phyloP scores from a whole-genome alignment of 2,888 invertebrate genomes.

The Lypha dubia region DNA sequence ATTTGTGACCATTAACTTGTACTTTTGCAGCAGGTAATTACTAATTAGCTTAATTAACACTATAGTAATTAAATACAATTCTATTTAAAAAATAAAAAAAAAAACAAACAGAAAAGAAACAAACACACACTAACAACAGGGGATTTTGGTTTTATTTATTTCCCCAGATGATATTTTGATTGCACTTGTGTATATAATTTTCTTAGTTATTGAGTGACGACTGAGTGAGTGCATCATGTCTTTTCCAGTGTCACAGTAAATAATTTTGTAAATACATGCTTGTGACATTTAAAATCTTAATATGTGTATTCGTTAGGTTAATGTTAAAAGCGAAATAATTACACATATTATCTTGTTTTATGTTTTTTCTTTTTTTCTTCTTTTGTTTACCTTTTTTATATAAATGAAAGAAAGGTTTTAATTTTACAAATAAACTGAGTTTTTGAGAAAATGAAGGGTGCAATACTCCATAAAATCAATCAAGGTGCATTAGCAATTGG shows the following conservation, averaged over 20 bases:
- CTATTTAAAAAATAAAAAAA: constrained; percentile 48
- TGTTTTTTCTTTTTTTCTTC: background rate
- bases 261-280: constrained; percentile 15
- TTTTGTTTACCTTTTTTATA: too few relatives aligned
- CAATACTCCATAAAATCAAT: too few relatives aligned
- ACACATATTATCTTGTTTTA: background rate
- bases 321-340: background rate
- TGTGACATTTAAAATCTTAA: constrained; percentile 27
- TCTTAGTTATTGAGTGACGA: background rate
- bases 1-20: constrained; percentile 60
- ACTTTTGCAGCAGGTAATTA: constrained; percentile 52
- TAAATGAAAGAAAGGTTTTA: too few relatives aligned
- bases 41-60: constrained; percentile 67
- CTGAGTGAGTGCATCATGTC: background rate
- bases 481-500: too few relatives aligned
- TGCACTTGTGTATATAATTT: background rate
- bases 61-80: constrained; percentile 61
- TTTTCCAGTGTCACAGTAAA: background rate
- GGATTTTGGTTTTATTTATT: constrained; percentile 30
- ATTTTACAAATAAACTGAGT: too few relatives aligned
- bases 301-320: background rate
- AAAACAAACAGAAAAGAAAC: background rate
- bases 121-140: constrained; percentile 24
- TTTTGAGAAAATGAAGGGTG: too few relatives aligned
- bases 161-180: constrained; percentile 46